A percentile compares a stretch with the other conserved stretches of the same genome.
phyloP scores from a whole-genome alignment of 2,888 invertebrate genomes.

The Ethmia dodecea region DNA sequence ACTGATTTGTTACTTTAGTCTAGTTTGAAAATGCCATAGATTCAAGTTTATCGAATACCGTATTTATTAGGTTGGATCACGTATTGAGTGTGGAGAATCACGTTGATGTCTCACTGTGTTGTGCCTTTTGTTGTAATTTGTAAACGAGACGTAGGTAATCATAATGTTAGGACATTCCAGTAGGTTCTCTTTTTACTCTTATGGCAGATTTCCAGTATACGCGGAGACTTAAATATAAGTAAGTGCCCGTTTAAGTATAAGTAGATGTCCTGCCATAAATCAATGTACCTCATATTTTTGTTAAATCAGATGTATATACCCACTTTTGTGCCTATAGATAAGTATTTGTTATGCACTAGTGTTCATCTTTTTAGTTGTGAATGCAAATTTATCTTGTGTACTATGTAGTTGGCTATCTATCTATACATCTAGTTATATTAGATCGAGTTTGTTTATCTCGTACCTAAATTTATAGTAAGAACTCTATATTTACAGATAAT shows the following conservation, averaged over 20 bases:
- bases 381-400: slow-evolving; percentile 37
- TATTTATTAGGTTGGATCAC: slow-evolving; percentile 37
- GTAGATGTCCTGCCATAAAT: slow-evolving; percentile 12
- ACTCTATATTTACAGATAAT: slow-evolving; percentile 78
- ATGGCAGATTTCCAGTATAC: slow-evolving; percentile 1
- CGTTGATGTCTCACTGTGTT: slow-evolving; percentile 58
- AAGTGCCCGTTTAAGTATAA: slow-evolving; percentile 3
- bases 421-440: slow-evolving; percentile 50
- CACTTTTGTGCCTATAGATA: slow-evolving; percentile 71
- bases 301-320: slow-evolving; percentile 56
- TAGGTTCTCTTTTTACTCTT: slow-evolving; percentile 47
- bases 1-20: slow-evolving; percentile 78
- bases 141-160: slow-evolving; percentile 35
- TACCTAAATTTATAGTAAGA: slow-evolving; percentile 66
- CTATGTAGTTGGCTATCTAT: slow-evolving; percentile 59
- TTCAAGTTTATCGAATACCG: slow-evolving; percentile 49
- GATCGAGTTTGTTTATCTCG: slow-evolving; percentile 69
- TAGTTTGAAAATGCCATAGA: slow-evolving; percentile 77
- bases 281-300: slow-evolving; percentile 49
- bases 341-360: slow-evolving; percentile 61
- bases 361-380: slow-evolving; percentile 57
- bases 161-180: slow-evolving; percentile 51
- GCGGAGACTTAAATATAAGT: slow-evolving; percentile 2
- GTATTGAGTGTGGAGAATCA: slow-evolving; percentile 55
- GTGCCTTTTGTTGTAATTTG: slow-evolving; percentile 72